Evolutionary conservation across 2,797 vertebrate genomes (phyloP).

Genomic region (Gadopsis marmoratus): DNA sequence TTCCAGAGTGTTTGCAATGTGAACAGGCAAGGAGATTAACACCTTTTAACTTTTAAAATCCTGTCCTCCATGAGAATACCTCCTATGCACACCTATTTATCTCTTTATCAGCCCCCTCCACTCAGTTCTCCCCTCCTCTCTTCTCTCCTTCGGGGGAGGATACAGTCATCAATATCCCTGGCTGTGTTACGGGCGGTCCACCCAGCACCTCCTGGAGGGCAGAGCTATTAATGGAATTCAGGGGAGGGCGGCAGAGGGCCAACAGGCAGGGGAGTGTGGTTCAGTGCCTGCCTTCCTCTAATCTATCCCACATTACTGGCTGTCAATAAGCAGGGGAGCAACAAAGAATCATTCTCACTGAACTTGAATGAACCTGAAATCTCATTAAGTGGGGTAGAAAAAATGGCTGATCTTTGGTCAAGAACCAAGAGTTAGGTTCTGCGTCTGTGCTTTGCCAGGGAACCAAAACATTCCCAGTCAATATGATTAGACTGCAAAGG

Average conservation of each 20-base stretch:
- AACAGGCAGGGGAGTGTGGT: constrained; percentile 56
- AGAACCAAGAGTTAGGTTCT: constrained; percentile 24
- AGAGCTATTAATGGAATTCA: constrained; percentile 79
- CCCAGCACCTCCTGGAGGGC: constrained; percentile 75
- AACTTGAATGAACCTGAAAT: constrained; percentile 64
- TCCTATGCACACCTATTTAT: constrained; percentile 42
- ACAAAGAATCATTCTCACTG: constrained; percentile 39
- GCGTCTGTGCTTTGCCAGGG: constrained; percentile 1
- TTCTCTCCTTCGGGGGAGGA: constrained; percentile 48
- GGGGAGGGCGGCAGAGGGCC: constrained; percentile 60
- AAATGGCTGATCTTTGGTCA: constrained; percentile 31
- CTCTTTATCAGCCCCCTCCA: constrained; percentile 38
- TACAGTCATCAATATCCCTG: constrained; percentile 72
- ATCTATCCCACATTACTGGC: constrained; percentile 71
- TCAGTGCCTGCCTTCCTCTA: constrained; percentile 63
- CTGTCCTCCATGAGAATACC: constrained; percentile 13
- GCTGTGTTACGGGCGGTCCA: constrained; percentile 59
- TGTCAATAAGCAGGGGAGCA: constrained; percentile 68
- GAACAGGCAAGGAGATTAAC: constrained; percentile 11
- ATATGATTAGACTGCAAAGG: constrained; percentile 45
- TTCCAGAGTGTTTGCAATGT: background rate
- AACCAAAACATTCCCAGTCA: constrained; percentile 32
- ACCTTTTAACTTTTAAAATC: constrained; percentile 21
- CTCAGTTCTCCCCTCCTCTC: constrained; percentile 30
- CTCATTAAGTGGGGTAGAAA: constrained; percentile 49